Conservation (phyloP, 2,113 vertebrate genomes). For the Paramisgurnus dabryanus region DNA sequence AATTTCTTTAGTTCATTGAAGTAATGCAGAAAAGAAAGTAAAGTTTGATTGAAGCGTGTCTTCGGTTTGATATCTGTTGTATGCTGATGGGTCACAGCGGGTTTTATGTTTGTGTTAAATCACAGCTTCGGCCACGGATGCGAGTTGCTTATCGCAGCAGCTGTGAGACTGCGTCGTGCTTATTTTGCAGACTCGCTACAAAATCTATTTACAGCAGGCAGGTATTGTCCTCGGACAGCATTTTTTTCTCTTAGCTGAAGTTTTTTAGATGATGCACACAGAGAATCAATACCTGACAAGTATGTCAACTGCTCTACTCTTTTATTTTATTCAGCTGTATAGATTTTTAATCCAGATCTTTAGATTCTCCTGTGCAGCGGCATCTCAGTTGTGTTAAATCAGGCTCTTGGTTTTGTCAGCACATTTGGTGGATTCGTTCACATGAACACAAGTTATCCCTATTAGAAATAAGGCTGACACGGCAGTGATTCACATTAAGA, state of each 20-base stretch:
- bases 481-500: background rate
- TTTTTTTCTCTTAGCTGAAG: background rate
- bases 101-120: constrained; percentile 45
- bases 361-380: constrained; percentile 3
- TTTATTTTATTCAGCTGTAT: constrained; percentile 34
- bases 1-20: too few relatives aligned
- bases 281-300: constrained; percentile 57
- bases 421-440: background rate
- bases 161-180: constrained; percentile 6
- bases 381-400: background rate
- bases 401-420: background rate
- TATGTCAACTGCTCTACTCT: constrained; percentile 29
- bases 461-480: constrained; percentile 3
- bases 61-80: background rate
- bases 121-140: constrained; percentile 36
- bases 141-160: constrained; percentile 56
- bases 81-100: constrained; percentile 55
- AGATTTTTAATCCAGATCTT: constrained; percentile 53
- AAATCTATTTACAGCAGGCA: constrained; percentile 52
- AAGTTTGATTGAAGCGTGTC: too few relatives aligned
- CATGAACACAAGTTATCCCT: constrained; percentile 2
- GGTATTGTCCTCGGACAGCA: constrained; percentile 35
- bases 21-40: too few relatives aligned
- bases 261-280: constrained; percentile 40
- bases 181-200: constrained; percentile 37